These are phyloP conservation scores for Dryadula phaetusa DNA, from an alignment of 2,888 invertebrate species.

Conservation along the genomic window DNA sequence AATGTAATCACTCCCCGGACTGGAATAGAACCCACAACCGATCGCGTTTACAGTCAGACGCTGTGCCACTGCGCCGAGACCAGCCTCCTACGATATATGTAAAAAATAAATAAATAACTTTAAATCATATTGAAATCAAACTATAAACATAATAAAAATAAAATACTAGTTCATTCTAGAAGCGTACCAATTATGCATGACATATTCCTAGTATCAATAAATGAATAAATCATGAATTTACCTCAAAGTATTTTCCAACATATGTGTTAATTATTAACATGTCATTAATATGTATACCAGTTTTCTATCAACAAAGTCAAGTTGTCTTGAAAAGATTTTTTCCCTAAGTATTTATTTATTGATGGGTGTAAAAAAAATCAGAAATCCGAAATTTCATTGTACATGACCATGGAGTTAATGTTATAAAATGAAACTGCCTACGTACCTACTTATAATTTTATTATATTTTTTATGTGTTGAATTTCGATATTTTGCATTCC, in stretches of 20 bases:
- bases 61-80: too few species aligned
- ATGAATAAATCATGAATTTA: slow-evolving; percentile 16
- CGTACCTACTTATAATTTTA: too few species aligned
- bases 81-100: too few species aligned
- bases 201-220: not conserved
- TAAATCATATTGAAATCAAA: not conserved
- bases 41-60: too few species aligned
- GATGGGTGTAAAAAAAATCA: too few species aligned
- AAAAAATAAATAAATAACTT: too few species aligned
- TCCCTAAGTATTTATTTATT: too few species aligned
- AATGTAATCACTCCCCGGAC: too few species aligned
- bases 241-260: not conserved
- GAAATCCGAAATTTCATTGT: too few species aligned
- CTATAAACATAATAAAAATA: not conserved
- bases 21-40: too few species aligned
- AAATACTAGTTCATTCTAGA: not conserved
- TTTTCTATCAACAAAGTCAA: not conserved
- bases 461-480: not conserved
- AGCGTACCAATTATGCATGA: not conserved
- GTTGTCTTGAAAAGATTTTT: not conserved
- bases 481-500: not conserved
- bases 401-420: too few species aligned
- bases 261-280: slow-evolving; percentile 11
- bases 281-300: not conserved
- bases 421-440: too few species aligned